phyloP scores from a whole-genome alignment of 2,797 vertebrate species.

The Bradypodion ventrale region DNA sequence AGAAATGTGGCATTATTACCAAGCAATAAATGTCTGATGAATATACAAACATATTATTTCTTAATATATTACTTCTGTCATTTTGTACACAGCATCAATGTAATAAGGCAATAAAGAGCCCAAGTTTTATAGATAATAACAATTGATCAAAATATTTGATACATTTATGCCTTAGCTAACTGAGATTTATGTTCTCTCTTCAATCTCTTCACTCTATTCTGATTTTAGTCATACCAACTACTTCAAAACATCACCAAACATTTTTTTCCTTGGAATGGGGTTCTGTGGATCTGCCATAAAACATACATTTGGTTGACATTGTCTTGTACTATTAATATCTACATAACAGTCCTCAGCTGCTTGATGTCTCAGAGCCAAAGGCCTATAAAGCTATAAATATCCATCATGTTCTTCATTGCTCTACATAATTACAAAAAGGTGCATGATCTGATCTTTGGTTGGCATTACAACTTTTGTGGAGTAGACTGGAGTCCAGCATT shows the following conservation, averaged over 20 bases:
- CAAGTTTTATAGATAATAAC: not conserved
- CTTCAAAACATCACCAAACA: not conserved
- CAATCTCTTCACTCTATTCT: not conserved
- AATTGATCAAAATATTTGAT: slow-evolving; percentile 9
- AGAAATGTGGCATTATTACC: slow-evolving; percentile 20
- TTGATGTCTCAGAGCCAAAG: not conserved
- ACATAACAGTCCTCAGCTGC: not conserved
- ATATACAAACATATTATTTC: slow-evolving; percentile 18
- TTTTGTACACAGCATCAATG: slow-evolving; percentile 10
- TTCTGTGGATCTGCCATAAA: not conserved
- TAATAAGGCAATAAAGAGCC: slow-evolving; percentile 7
- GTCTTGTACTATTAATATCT: not conserved
- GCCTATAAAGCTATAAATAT: not conserved
- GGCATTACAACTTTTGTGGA: not conserved
- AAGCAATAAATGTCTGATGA: slow-evolving; percentile 18
- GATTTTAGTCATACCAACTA: not conserved
- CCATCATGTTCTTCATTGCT: not conserved
- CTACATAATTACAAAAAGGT: not conserved
- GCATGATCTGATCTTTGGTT: not conserved
- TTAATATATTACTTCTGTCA: slow-evolving; percentile 3
- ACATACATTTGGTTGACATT: not conserved
- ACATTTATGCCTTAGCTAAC: not conserved
- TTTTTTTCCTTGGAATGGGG: not conserved
- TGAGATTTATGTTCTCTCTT: not conserved
- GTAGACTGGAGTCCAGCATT: not conserved